Evolutionary conservation across 2,888 invertebrate genomes (phyloP), one percentile per base, ranked within the genome.

Genomic region (Oeneis ivallda): DNA sequence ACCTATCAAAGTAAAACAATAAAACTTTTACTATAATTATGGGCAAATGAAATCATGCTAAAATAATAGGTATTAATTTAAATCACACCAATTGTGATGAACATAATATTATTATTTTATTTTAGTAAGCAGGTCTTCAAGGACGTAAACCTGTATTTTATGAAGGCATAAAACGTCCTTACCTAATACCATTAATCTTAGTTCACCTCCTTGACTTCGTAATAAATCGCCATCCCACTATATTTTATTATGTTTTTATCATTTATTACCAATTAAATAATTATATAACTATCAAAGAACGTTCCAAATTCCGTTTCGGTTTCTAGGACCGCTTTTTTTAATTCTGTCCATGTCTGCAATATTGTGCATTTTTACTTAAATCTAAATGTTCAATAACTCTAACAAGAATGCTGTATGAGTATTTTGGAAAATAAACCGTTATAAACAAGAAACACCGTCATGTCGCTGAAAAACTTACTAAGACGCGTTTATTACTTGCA

Each of bases 61-160:
- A 57, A 50, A 26, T 50, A 50, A 26, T 50, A 26, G 19, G 15
- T 39, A 37, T 39, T 54, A 37, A 41, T 19, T 26, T 50, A n/a
- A 53, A 47, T 47, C 47, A 19, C 45, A 11, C 15, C 10, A 56
- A 57, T 57, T 57, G 37, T 26, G 9, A 26, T 43, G 45, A 39
- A 56, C 39, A 56, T 26, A 26, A n/a, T n/a, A n/a, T n/a, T 26
- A 26, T 6, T 37, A 37, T 37, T 7, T 8, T 26, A 39, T 57
- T 56, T 26, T 47, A 49, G 13, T 58, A 19, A 43, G 17, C 39
- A 43, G 34, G 49, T 49, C 60, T 60, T 64, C 64, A 58, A 58
- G 58, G 64, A 64, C 52, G 50, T 58, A 64, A 58, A 64, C 64
- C 58, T 34, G 52, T 58, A 58, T 62, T 52, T 52, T 58, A 41